Percentiles rank a stretch among this genome's conserved stretches.
phyloP scores from a whole-genome alignment of 2,888 invertebrate species.

The Drosophila ustulata region DNA sequence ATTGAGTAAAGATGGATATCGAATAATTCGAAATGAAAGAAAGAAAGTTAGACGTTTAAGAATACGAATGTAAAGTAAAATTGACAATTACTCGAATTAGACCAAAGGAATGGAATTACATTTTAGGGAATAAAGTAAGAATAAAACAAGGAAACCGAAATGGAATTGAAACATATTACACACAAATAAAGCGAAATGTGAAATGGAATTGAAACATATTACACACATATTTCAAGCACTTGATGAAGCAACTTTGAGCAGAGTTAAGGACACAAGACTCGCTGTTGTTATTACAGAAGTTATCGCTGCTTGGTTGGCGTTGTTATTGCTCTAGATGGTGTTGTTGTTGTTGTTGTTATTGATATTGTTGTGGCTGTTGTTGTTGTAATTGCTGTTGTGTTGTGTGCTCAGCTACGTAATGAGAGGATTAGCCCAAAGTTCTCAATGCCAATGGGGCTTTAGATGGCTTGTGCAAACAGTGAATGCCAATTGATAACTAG shows the following conservation, averaged over 20 bases:
- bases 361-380: no score
- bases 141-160: not conserved
- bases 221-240: not conserved
- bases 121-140: not conserved
- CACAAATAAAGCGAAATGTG: not conserved
- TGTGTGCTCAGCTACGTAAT: conserved; percentile 24
- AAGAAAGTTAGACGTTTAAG: not conserved
- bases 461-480: conserved; percentile 17
- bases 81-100: not conserved
- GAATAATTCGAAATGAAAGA: not conserved
- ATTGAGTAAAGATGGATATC: no score
- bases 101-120: not conserved
- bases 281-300: not conserved
- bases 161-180: not conserved
- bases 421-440: conserved; percentile 32
- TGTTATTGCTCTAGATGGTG: not conserved
- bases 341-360: no score
- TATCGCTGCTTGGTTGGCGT: not conserved
- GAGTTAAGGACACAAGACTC: conserved; percentile 13
- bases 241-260: conserved; percentile 12
- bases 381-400: not conserved
- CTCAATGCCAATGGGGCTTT: conserved; percentile 13
- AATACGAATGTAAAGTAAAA: not conserved
- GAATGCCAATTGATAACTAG: conserved; percentile 30
- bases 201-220: not conserved